Conservation (phyloP, 2,113 vertebrate genomes). For the Pangasianodon gigas region DNA sequence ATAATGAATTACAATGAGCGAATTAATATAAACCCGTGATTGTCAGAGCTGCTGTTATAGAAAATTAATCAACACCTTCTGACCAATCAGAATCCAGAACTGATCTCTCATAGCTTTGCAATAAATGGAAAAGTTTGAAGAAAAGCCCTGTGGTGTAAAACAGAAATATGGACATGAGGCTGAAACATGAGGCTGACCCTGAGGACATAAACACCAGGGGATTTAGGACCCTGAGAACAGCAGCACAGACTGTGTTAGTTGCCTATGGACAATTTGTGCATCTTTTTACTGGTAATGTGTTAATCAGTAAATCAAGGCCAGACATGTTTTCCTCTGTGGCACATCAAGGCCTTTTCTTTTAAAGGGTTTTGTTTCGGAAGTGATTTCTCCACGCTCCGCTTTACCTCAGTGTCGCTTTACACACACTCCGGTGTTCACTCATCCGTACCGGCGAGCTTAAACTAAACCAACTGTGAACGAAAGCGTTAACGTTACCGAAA, state of each 20-base stretch:
- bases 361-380: slow-evolving; percentile 2
- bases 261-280: not conserved
- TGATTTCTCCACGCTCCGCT: not conserved
- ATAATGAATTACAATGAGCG: not conserved
- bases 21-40: not conserved
- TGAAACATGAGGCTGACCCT: not conserved
- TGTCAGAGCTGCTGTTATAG: not conserved
- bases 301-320: not conserved
- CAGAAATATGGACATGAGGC: not conserved
- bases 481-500: not conserved
- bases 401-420: not conserved
- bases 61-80: not conserved
- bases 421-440: not conserved
- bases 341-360: not conserved
- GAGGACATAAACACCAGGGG: not conserved
- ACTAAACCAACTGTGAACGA: not conserved
- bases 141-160: not conserved
- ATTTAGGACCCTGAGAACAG: not conserved
- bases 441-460: not conserved
- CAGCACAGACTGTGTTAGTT: not conserved
- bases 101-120: not conserved
- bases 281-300: no score
- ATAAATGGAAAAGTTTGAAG: not conserved
- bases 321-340: not conserved
- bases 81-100: not conserved